These are phyloP conservation scores for Pyrrhia umbra DNA, from an alignment of 2,888 invertebrate species.

Conservation along the genomic window DNA sequence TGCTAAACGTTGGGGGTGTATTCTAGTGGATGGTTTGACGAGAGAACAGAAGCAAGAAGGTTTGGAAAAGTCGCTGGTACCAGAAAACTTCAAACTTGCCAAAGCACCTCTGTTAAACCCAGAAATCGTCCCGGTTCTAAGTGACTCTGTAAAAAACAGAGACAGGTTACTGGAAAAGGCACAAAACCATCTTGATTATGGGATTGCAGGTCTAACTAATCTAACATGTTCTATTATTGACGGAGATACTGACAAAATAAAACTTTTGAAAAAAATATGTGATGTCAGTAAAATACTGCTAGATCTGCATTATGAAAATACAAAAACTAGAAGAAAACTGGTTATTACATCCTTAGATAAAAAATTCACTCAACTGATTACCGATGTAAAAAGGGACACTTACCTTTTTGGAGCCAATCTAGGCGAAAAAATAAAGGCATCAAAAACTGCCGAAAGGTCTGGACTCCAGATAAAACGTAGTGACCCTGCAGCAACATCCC, in stretches of 20 bases:
- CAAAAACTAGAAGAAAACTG: background rate
- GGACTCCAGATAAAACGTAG: slow-evolving; percentile 10
- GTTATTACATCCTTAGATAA: slow-evolving; percentile 3
- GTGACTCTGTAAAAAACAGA: no score
- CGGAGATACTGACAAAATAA: slow-evolving; percentile 6
- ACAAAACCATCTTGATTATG: slow-evolving; percentile 1
- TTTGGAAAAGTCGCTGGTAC: no score
- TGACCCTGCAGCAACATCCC: background rate
- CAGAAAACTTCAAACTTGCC: slow-evolving; percentile 1
- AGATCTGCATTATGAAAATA: slow-evolving; percentile 8
- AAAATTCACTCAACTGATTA: slow-evolving; percentile 1
- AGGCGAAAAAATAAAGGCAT: slow-evolving; percentile 11
- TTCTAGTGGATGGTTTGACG: slow-evolving; percentile 2
- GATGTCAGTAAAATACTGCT: slow-evolving; percentile 11
- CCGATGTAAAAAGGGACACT: slow-evolving; percentile 5
- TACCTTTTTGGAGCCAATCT: slow-evolving; percentile 10
- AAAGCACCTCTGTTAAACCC: slow-evolving; percentile 8
- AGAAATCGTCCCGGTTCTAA: background rate
- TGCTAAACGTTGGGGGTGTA: slow-evolving; percentile 14
- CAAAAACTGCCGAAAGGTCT: slow-evolving; percentile 14
- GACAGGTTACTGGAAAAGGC: background rate
- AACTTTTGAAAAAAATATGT: slow-evolving; percentile 2
- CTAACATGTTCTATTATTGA: slow-evolving; percentile 8
- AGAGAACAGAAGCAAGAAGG: no score
- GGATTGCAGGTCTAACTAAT: slow-evolving; percentile 2